Evolutionary conservation across 2,888 invertebrate species (phyloP).

Genomic region (Platypus cylindrus): DNA sequence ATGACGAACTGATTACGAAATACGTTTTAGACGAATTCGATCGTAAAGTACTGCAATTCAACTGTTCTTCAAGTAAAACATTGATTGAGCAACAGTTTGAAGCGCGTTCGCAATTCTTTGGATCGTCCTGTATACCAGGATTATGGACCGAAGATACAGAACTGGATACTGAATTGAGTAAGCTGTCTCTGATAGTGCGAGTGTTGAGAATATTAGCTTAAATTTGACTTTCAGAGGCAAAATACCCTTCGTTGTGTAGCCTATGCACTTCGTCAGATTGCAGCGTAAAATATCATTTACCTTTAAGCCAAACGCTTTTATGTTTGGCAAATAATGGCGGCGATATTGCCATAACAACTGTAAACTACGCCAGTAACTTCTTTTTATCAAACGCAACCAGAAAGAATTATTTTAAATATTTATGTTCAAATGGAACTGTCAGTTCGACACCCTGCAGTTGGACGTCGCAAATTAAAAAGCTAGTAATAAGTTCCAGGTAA

Average conservation of each 20-base stretch:
- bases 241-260: conserved; percentile 24
- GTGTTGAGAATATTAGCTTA: too few relatives aligned
- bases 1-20: conserved; percentile 44
- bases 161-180: conserved; percentile 46
- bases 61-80: conserved; percentile 27
- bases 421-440: conserved; percentile 29
- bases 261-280: conserved; percentile 21
- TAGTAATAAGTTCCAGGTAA: conserved; percentile 43
- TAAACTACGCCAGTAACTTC: conserved; percentile 28
- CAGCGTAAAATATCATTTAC: conserved; percentile 17
- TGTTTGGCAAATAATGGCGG: conserved; percentile 36
- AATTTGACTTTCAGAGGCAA: conserved; percentile 17
- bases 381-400: conserved; percentile 22
- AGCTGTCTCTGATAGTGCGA: too few relatives aligned
- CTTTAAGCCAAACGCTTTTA: conserved; percentile 25
- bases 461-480: conserved; percentile 49
- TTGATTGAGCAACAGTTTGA: conserved; percentile 47
- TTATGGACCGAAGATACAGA: conserved; percentile 45
- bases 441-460: conserved; percentile 42
- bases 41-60: conserved; percentile 20
- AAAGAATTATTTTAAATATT: conserved; percentile 21
- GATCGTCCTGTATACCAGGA: conserved; percentile 60
- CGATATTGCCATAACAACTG: conserved; percentile 43
- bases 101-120: conserved; percentile 50
- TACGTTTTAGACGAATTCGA: conserved; percentile 50